Evolutionary conservation across 2,113 vertebrate genomes (phyloP).

Genomic region (Lucifuga dentata): DNA sequence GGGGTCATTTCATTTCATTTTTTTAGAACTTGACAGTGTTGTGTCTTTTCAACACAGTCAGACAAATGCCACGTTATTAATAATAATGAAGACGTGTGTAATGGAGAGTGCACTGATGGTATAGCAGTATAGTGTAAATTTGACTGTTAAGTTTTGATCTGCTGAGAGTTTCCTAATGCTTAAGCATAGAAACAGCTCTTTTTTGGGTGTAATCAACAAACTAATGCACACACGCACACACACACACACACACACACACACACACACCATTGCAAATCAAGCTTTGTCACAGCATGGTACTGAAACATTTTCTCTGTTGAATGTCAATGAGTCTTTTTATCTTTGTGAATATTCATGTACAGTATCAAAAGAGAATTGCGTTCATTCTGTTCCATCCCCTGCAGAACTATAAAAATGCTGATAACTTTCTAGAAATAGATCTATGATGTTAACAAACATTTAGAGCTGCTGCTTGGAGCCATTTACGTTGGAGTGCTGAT

Average conservation of each 20-base stretch:
- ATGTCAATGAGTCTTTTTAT: constrained; percentile 52
- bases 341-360: constrained; percentile 73
- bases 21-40: constrained; percentile 14
- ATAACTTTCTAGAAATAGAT: constrained; percentile 68
- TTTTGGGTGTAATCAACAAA: constrained; percentile 47
- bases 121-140: constrained; percentile 4
- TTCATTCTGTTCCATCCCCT: constrained; percentile 49
- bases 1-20: constrained; percentile 27
- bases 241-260: constrained; percentile 20
- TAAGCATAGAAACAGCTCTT: constrained; percentile 14
- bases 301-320: constrained; percentile 44
- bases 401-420: constrained; percentile 67
- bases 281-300: constrained; percentile 46
- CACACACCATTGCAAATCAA: constrained; percentile 40
- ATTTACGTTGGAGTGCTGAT: constrained; percentile 48
- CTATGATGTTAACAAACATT: constrained; percentile 64
- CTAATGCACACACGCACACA: constrained; percentile 8
- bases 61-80: constrained; percentile 40
- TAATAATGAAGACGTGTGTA: constrained; percentile 23
- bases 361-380: constrained; percentile 55
- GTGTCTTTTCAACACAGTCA: constrained; percentile 14
- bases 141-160: constrained; percentile 43
- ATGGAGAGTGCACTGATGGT: constrained; percentile 15
- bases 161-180: constrained; percentile 6
- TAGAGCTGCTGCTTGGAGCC: constrained; percentile 50